phyloP scores from a whole-genome alignment of 2,797 vertebrate species.

The Simalia tracyae region DNA sequence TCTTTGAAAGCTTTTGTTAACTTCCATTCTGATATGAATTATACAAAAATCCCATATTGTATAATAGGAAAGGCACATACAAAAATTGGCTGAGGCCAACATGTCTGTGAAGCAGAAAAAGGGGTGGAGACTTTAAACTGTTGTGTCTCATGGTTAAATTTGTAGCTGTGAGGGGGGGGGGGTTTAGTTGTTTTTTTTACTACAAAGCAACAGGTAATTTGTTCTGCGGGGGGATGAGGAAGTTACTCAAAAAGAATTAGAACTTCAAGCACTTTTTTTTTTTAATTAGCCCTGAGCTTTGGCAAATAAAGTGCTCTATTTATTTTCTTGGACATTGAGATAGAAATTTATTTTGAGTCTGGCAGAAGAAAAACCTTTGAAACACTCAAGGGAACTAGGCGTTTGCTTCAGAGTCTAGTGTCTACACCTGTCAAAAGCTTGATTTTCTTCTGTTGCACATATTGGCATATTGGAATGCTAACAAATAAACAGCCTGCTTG shows the following conservation, averaged over 20 bases:
- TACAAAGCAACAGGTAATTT: neutral
- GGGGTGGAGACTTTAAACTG: neutral
- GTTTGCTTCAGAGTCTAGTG: slow-evolving; percentile 57
- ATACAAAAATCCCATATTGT: neutral
- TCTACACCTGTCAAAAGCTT: slow-evolving; percentile 62
- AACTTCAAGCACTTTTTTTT: slow-evolving; percentile 27
- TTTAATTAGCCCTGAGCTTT: slow-evolving; percentile 24
- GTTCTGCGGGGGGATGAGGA: neutral
- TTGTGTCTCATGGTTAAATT: neutral
- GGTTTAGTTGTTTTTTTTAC: neutral
- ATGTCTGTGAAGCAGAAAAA: neutral
- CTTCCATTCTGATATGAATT: neutral
- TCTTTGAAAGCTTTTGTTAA: neutral
- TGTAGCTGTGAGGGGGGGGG: neutral
- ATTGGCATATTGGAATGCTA: slow-evolving; percentile 59
- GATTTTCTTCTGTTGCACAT: slow-evolving; percentile 53
- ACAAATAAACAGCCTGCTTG: slow-evolving; percentile 61
- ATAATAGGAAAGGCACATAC: neutral
- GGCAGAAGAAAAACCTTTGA: slow-evolving; percentile 50
- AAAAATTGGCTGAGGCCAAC: neutral
- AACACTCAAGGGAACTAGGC: slow-evolving; percentile 40
- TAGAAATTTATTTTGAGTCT: slow-evolving; percentile 58
- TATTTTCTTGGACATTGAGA: slow-evolving; percentile 59
- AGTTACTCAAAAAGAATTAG: neutral
- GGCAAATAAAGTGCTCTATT: slow-evolving; percentile 50